phyloP scores from a whole-genome alignment of 2,888 invertebrate species.

The Melanchra persicariae region DNA sequence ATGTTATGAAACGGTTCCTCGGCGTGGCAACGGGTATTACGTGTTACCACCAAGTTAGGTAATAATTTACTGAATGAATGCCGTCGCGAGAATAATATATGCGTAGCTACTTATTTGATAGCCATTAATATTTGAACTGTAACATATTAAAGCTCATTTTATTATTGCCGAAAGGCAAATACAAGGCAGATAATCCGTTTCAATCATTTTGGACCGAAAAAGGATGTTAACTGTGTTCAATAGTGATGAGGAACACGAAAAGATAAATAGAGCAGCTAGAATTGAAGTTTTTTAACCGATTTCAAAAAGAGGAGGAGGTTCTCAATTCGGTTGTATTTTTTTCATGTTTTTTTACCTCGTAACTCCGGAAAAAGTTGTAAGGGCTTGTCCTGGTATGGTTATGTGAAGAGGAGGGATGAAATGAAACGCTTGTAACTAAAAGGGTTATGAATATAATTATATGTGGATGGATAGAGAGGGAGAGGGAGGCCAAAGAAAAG shows the following conservation, averaged over 20 bases:
- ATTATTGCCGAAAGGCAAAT: conserved; percentile 14
- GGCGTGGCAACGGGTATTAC: conserved; percentile 72
- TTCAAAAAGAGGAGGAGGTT: no score
- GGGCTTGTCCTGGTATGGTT: no score
- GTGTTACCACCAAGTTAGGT: conserved; percentile 71
- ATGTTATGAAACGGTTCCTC: conserved; percentile 72
- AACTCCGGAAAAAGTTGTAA: no score
- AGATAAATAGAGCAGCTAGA: no score
- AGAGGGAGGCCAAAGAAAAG: no score
- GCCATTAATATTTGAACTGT: conserved; percentile 29
- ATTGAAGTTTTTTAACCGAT: no score
- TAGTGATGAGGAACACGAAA: neutral
- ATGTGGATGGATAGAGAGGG: no score
- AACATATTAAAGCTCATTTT: conserved; percentile 21
- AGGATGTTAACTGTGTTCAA: neutral
- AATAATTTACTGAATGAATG: conserved; percentile 75
- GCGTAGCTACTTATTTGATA: conserved; percentile 37
- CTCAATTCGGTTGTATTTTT: no score
- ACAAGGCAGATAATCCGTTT: conserved; percentile 8
- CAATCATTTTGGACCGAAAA: conserved; percentile 1
- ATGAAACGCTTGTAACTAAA: no score
- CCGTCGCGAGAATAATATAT: conserved; percentile 69
- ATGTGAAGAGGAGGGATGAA: no score
- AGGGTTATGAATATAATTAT: no score
- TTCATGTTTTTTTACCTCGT: no score